Conservation (phyloP, 2,797 vertebrate species). For the Sparidentex hasta region DNA sequence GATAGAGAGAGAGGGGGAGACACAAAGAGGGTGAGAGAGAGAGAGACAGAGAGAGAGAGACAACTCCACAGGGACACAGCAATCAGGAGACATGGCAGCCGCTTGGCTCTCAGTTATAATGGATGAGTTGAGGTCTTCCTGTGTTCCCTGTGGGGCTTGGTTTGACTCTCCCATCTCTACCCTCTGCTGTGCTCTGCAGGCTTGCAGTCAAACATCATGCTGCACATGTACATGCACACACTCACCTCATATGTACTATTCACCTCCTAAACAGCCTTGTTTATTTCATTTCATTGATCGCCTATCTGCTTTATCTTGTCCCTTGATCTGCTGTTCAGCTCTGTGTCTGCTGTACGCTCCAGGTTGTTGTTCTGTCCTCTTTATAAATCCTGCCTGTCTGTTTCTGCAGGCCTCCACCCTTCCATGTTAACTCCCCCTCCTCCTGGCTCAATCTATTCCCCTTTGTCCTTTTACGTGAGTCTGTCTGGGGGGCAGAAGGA, state of each 20-base stretch:
- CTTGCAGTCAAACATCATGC: slow-evolving; percentile 59
- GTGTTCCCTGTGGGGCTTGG: slow-evolving; percentile 68
- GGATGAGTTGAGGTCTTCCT: slow-evolving; percentile 80
- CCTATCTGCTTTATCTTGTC: slow-evolving; percentile 67
- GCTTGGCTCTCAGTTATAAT: slow-evolving; percentile 83
- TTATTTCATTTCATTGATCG: slow-evolving; percentile 77
- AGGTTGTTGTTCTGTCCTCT: slow-evolving; percentile 72
- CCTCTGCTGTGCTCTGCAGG: slow-evolving; percentile 62
- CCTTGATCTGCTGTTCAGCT: slow-evolving; percentile 57
- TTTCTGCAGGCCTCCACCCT: slow-evolving; percentile 49
- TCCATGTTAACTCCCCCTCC: slow-evolving; percentile 16
- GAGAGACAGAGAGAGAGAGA: slow-evolving; percentile 26
- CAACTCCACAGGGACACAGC: slow-evolving; percentile 72
- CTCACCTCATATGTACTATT: slow-evolving; percentile 45
- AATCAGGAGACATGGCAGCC: slow-evolving; percentile 84
- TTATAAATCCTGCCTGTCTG: slow-evolving; percentile 66
- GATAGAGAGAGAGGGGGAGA: slow-evolving; percentile 1
- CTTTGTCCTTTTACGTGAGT: slow-evolving; percentile 73
- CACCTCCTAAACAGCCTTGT: slow-evolving; percentile 57
- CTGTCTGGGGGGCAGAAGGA: slow-evolving; percentile 64
- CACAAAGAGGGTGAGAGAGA: neutral
- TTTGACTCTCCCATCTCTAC: slow-evolving; percentile 67
- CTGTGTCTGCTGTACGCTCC: slow-evolving; percentile 57
- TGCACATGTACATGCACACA: slow-evolving; percentile 37
- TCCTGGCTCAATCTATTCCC: slow-evolving; percentile 67